Percentiles rank a stretch among this genome's conserved stretches.
Evolutionary conservation across 1,140 invertebrate species (phyloP).

Genomic region (Potamilus streckersoni): DNA sequence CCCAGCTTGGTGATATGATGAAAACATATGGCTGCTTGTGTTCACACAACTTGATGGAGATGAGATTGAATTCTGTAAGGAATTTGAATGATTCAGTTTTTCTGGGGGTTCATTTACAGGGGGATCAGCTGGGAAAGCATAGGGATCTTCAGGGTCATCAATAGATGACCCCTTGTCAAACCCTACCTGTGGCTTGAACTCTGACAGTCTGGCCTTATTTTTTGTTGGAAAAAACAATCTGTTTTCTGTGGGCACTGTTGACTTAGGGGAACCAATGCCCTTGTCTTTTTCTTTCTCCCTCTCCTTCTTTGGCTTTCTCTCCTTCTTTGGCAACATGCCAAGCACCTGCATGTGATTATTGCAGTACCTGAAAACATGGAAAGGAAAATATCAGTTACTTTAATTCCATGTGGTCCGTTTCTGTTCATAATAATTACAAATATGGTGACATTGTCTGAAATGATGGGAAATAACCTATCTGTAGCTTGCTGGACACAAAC

Average conservation of each 20-base stretch:
- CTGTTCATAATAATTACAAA: no score
- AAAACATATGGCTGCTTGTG: no score
- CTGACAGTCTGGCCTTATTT: constrained; percentile 59
- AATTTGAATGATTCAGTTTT: no score
- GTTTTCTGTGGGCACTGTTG: constrained; percentile 17
- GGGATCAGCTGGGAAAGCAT: constrained; percentile 71
- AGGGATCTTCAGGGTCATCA: constrained; percentile 70
- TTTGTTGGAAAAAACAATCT: constrained; percentile 11
- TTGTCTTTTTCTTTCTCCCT: constrained; percentile 62
- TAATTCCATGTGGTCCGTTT: no score
- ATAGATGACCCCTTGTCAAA: constrained; percentile 40
- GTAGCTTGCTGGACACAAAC: no score
- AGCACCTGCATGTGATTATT: constrained; percentile 73
- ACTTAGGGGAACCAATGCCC: background rate
- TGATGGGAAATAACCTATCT: no score
- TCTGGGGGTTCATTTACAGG: constrained; percentile 20
- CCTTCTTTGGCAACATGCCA: constrained; percentile 71
- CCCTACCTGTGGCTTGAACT: constrained; percentile 67
- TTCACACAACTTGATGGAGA: no score
- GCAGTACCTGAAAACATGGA: constrained; percentile 66
- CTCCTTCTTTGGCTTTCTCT: constrained; percentile 70
- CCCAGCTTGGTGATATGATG: background rate
- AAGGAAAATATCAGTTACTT: background rate
- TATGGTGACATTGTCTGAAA: no score
- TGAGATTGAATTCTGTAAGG: no score